Evolutionary conservation across 2,113 vertebrate genomes (phyloP), one percentile per base, ranked within the genome.

Genomic region (Excalfactoria chinensis): DNA sequence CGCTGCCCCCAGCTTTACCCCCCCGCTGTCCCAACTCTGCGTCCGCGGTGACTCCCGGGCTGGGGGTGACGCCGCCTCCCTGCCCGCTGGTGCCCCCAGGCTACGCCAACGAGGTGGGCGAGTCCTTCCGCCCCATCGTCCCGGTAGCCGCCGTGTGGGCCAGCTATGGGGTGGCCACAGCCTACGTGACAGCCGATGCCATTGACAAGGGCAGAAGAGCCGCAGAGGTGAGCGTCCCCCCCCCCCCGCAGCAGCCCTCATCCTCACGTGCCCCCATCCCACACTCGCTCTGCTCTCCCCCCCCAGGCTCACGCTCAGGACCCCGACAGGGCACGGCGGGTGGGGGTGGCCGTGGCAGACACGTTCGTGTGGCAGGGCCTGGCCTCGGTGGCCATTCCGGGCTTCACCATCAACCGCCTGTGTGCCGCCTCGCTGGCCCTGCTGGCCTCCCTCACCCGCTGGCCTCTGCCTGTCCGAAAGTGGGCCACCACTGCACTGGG

Each of bases 291-390:
- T 44, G 51, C 26, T 28, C 22, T 60, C n/a, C n/a, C 66, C 8
- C 34, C 28, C 22, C 40, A 99, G 99, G 96, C 90, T 6, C 97
- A 98, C 0, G 85, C 95, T 0, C 97, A 98, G 32, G 98, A 98
- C 66, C 97, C 98, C 1, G 96, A 97, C 9, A 98, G 71, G 93
- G 97, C 96, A 6, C 89, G 96, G 0, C 97, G 92, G 12, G 97
- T 99, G 13, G 97, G 98, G 0, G 97, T 96, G 71, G 99, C 99
- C 0, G 98, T 99, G 73, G 98, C 98, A 74, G 99, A 99, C 96
- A 99, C 99, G 3, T 99, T 99, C 3, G 95, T 99, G 64, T 99
- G 99, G 99, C 99, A 99, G 97, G 97, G 98, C 32, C 95, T 99
- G 87, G 99, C 99, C 59, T 99, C 99, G 0, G 99, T 99, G 64